Conservation (phyloP, 2,113 vertebrate species). For the Centropus unirufus region DNA sequence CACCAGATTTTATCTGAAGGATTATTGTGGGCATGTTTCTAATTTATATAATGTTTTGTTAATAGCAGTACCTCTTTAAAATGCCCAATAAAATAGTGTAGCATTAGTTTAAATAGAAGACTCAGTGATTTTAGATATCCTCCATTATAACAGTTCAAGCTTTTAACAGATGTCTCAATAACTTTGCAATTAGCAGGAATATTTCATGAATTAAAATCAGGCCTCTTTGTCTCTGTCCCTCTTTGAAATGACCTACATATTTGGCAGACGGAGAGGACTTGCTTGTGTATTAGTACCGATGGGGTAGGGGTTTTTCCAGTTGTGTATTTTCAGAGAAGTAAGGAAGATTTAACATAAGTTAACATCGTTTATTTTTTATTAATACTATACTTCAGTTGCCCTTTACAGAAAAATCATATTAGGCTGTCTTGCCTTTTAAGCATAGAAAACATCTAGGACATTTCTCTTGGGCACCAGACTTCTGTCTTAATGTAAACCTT, state of each 20-base stretch:
- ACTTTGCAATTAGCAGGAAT: slow-evolving; percentile 62
- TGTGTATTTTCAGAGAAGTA: slow-evolving; percentile 52
- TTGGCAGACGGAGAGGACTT: slow-evolving; percentile 67
- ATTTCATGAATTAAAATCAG: slow-evolving; percentile 68
- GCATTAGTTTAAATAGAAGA: slow-evolving; percentile 64
- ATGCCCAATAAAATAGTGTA: slow-evolving; percentile 37
- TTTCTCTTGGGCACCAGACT: slow-evolving; percentile 45
- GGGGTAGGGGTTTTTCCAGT: slow-evolving; percentile 12
- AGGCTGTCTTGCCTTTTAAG: slow-evolving; percentile 47
- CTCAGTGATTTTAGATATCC: slow-evolving; percentile 38
- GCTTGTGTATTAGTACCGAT: slow-evolving; percentile 50
- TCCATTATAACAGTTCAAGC: slow-evolving; percentile 59
- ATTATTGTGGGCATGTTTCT: slow-evolving; percentile 51
- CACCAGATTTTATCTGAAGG: slow-evolving; percentile 56
- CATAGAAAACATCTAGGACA: slow-evolving; percentile 44
- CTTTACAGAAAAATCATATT: slow-evolving; percentile 50
- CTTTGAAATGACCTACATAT: slow-evolving; percentile 61
- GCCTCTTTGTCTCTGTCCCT: slow-evolving; percentile 64
- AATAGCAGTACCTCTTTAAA: slow-evolving; percentile 56
- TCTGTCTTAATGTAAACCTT: slow-evolving; percentile 45
- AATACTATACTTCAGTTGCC: slow-evolving; percentile 55
- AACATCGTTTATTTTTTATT: slow-evolving; percentile 70
- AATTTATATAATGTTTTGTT: slow-evolving; percentile 64
- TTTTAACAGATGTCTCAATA: slow-evolving; percentile 71
- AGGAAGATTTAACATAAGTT: slow-evolving; percentile 65